Conservation (phyloP, 1,140 invertebrate genomes). For the Drosophila pachea region DNA sequence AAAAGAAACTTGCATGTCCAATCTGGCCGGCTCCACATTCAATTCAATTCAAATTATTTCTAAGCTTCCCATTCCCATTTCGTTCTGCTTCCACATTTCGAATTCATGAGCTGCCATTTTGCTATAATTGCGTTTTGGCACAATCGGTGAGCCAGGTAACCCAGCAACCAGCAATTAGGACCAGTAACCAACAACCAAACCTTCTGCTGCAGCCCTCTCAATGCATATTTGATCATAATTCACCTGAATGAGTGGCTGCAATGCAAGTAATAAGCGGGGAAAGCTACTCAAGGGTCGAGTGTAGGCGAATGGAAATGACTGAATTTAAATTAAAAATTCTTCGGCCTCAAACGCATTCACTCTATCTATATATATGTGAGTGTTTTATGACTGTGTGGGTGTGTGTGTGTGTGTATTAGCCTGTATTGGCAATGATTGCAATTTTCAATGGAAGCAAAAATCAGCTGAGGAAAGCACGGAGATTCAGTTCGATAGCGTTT, state of each 20-base stretch:
- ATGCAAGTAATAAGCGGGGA: conserved; percentile 55
- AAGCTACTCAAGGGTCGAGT: conserved; percentile 4
- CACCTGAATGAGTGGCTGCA: conserved; percentile 43
- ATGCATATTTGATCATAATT: conserved; percentile 26
- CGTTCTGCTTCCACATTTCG: not conserved
- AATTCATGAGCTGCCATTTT: conserved; percentile 11
- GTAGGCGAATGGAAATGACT: conserved; percentile 31
- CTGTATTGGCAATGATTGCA: conserved; percentile 45
- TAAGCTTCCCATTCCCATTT: not conserved
- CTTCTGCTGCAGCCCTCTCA: not conserved
- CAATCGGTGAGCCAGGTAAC: not conserved
- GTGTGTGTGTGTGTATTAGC: not conserved
- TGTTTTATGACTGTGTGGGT: not conserved
- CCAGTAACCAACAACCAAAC: not conserved
- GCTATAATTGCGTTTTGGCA: conserved; percentile 1
- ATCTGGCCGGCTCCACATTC: too few species aligned
- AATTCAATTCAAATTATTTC: not conserved
- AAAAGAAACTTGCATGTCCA: too few species aligned
- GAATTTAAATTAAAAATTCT: conserved; percentile 65
- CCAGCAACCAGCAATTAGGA: conserved; percentile 20
- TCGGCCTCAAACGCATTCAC: conserved; percentile 30
- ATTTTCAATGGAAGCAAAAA: conserved; percentile 39
- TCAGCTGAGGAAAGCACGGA: conserved; percentile 30
- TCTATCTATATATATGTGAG: conserved; percentile 12
- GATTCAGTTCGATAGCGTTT: conserved; percentile 66